Conservation (phyloP, 2,797 vertebrate genomes). For the Clarias fuscus region DNA sequence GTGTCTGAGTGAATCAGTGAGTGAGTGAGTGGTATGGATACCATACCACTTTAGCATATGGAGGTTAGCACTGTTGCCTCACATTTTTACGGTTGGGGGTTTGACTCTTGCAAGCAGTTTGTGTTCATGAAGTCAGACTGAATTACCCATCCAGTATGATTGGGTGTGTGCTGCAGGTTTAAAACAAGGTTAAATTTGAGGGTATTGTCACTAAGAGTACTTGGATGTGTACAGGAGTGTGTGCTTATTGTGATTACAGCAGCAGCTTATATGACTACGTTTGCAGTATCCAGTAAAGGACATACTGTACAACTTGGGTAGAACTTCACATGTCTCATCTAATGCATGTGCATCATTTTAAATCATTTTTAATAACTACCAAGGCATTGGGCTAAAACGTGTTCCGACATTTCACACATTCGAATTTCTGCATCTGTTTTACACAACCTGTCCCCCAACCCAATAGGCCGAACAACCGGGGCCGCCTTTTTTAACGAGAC, state of each 20-base stretch:
- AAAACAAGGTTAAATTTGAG: too few relatives aligned
- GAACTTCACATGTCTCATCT: background rate
- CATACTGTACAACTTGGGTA: background rate
- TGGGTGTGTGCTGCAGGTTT: too few relatives aligned
- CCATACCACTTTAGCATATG: too few relatives aligned
- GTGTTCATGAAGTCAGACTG: too few relatives aligned
- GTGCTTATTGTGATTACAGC: background rate
- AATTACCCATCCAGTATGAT: too few relatives aligned
- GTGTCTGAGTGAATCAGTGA: too few relatives aligned
- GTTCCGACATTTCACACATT: background rate
- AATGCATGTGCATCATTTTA: background rate
- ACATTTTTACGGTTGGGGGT: too few relatives aligned
- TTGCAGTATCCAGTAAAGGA: background rate
- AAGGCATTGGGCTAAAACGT: background rate
- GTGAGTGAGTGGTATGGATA: too few relatives aligned
- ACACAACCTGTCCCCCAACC: background rate
- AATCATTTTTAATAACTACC: background rate
- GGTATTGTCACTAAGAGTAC: background rate
- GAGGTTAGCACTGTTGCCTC: too few relatives aligned
- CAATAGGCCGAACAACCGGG: background rate
- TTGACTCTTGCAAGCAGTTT: too few relatives aligned
- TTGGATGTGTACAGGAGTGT: background rate
- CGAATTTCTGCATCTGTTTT: background rate
- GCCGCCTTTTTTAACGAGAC: background rate
- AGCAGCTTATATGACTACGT: background rate